phyloP scores from a whole-genome alignment of 2,797 vertebrate genomes.

The Oreortyx pictus region DNA sequence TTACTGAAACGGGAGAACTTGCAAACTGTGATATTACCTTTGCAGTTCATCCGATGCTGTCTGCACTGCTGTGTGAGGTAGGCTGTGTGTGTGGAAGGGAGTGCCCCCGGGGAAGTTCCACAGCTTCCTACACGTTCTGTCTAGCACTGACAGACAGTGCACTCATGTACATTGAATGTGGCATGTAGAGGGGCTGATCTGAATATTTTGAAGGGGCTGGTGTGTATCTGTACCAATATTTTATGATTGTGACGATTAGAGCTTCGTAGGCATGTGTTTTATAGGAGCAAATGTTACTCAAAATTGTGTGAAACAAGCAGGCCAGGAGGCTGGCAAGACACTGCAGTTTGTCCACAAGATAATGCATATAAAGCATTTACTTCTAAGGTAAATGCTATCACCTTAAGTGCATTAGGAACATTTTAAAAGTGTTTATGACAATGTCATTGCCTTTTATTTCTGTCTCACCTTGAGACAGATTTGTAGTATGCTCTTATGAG shows the following conservation, averaged over 20 bases:
- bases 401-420: neutral
- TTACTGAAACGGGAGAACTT: neutral
- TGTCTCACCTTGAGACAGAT: neutral
- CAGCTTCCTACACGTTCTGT: fast-evolving
- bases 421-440: neutral
- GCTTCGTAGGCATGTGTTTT: neutral
- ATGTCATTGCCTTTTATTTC: neutral
- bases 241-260: neutral
- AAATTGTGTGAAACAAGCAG: neutral
- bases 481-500: neutral
- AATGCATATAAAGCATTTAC: neutral
- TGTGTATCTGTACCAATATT: neutral
- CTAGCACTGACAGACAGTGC: neutral
- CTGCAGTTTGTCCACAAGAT: neutral
- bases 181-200: neutral
- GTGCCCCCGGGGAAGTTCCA: fast-evolving
- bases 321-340: neutral
- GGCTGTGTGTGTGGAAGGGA: neutral
- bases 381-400: neutral
- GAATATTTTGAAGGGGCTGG: neutral
- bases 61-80: neutral
- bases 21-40: neutral
- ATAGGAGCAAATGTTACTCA: neutral
- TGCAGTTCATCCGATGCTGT: neutral
- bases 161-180: neutral